These are phyloP conservation scores for Eubasilissa splendida DNA, from an alignment of 2,888 invertebrate species.

Conservation along the genomic window DNA sequence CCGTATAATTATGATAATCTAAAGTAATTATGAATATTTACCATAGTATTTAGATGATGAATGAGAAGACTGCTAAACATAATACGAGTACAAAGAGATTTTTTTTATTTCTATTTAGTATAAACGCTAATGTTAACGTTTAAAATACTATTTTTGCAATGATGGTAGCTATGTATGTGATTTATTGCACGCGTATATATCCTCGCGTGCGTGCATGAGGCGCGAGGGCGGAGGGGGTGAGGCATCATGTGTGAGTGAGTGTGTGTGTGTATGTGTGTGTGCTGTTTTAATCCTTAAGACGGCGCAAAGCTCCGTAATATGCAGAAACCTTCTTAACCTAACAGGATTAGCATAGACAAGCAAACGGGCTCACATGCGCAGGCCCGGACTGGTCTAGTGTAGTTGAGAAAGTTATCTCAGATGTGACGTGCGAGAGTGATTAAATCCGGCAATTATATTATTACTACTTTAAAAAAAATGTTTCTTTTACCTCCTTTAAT, in stretches of 20 bases:
- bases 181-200: background rate
- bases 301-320: conserved; percentile 79
- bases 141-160: background rate
- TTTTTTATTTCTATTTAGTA: no score
- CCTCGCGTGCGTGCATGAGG: conserved; percentile 9
- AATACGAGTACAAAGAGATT: no score
- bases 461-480: no score
- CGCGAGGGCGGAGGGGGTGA: background rate
- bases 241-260: background rate
- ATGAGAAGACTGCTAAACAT: no score
- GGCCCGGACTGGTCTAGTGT: background rate
- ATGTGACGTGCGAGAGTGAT: no score
- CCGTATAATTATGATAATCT: no score
- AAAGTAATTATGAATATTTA: no score
- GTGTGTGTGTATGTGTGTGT: conserved; percentile 36
- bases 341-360: conserved; percentile 80
- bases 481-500: no score
- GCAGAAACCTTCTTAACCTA: conserved; percentile 83
- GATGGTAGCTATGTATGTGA: background rate
- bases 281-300: conserved; percentile 78
- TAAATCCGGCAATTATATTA: no score
- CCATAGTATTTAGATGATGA: no score
- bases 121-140: no score
- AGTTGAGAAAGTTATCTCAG: no score
- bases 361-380: conserved; percentile 62